phyloP scores from a whole-genome alignment of 1,140 invertebrate genomes.

The Eriosoma lanigerum region DNA sequence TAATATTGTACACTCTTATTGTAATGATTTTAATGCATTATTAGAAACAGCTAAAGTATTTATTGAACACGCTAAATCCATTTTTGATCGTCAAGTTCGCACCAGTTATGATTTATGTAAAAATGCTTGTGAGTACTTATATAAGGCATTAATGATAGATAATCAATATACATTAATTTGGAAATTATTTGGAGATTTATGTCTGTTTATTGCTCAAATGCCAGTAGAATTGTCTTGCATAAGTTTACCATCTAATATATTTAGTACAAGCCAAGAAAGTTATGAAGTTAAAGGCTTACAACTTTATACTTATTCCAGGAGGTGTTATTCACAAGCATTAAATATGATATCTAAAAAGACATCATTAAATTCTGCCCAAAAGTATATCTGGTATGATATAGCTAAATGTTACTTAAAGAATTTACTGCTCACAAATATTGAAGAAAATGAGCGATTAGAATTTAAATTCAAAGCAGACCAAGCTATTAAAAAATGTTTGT shows the following conservation, averaged over 20 bases:
- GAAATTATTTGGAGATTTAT: constrained; percentile 41
- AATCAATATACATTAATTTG: neutral
- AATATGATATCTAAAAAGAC: constrained; percentile 7
- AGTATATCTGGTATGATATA: constrained; percentile 39
- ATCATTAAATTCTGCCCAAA: constrained; percentile 13
- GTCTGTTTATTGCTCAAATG: constrained; percentile 14
- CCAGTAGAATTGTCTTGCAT: neutral
- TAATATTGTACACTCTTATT: neutral
- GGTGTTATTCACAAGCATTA: constrained; percentile 36
- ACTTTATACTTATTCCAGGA: constrained; percentile 13
- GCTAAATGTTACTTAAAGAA: constrained; percentile 32
- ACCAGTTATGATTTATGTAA: constrained; percentile 16
- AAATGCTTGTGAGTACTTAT: constrained; percentile 19
- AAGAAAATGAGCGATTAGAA: constrained; percentile 7
- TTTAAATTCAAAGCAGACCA: constrained; percentile 26
- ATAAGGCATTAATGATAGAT: constrained; percentile 8
- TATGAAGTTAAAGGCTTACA: constrained; percentile 13
- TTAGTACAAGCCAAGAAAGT: neutral
- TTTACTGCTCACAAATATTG: neutral
- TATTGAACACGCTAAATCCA: constrained; percentile 17
- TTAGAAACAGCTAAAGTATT: constrained; percentile 1
- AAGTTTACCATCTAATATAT: constrained; percentile 26
- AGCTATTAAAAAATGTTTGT: constrained; percentile 37
- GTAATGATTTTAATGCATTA: constrained; percentile 1
- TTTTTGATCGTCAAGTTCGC: constrained; percentile 1